Conservation (phyloP, 2,113 vertebrate species). For the Pteruthius melanotis region DNA sequence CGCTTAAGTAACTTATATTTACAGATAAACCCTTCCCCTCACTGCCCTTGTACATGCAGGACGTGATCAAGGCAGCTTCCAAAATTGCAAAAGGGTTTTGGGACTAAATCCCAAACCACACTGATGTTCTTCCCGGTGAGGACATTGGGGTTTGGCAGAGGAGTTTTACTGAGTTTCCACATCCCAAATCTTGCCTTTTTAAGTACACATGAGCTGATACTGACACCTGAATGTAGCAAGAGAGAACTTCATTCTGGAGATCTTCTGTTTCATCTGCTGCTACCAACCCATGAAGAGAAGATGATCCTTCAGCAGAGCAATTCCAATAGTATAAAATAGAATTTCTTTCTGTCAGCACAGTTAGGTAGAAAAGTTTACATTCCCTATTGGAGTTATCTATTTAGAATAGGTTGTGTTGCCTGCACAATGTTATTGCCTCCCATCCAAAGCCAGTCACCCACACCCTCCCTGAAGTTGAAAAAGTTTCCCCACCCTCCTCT, state of each 20-base stretch:
- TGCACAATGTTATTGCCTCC: not conserved
- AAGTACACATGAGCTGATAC: not conserved
- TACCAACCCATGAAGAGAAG: not conserved
- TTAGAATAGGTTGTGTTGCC: not conserved
- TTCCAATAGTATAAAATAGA: not conserved
- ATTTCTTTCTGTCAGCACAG: not conserved
- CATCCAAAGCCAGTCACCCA: not conserved
- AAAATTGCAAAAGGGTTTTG: not conserved
- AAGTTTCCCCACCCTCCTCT: not conserved
- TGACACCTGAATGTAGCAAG: fast-evolving
- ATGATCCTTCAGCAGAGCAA: not conserved
- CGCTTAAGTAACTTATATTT: not conserved
- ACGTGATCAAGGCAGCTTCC: not conserved
- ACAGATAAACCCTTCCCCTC: not conserved
- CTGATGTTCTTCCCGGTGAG: not conserved
- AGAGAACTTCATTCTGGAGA: not conserved
- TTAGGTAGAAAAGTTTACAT: not conserved
- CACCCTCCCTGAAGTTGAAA: not conserved
- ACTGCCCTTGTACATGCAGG: not conserved
- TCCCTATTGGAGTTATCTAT: not conserved
- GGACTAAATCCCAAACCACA: not conserved
- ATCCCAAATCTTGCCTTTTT: not conserved
- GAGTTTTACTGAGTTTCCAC: not conserved
- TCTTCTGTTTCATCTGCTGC: not conserved
- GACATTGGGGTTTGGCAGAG: not conserved